phyloP scores from a whole-genome alignment of 2,888 invertebrate species.

The Capitulum mitella region DNA sequence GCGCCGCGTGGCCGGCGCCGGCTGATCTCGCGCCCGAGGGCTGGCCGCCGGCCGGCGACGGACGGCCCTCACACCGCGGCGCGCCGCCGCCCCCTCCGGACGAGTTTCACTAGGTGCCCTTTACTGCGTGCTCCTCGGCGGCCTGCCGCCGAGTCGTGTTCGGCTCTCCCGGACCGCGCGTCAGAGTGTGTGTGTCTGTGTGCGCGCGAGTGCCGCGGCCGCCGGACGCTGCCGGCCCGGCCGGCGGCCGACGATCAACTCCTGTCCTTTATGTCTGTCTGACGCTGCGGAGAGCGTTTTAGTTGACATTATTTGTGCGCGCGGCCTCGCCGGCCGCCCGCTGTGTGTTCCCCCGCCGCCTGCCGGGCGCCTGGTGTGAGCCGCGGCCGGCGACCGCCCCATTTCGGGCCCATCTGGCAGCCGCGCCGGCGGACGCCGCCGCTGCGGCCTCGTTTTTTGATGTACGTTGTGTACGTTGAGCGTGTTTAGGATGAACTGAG shows the following conservation, averaged over 20 bases:
- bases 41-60: background rate
- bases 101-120: background rate
- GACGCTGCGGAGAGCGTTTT: background rate
- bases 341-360: too few relatives aligned
- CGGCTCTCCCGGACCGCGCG: background rate
- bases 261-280: background rate
- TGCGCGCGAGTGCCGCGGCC: background rate
- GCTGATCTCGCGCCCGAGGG: background rate
- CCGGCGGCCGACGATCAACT: background rate
- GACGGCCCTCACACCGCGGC: background rate
- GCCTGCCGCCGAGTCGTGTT: background rate
- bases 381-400: too few relatives aligned
- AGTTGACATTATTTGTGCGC: background rate
- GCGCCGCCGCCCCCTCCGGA: background rate
- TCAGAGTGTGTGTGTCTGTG: background rate
- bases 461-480: conserved; percentile 3
- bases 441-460: background rate
- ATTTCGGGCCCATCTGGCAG: too few relatives aligned
- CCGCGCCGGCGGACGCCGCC: too few relatives aligned
- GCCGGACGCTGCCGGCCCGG: background rate
- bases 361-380: background rate
- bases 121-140: background rate
- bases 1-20: background rate
- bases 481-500: conserved; percentile 1
- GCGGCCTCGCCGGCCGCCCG: too few relatives aligned